Evolutionary conservation across 2,113 vertebrate species (phyloP).

Genomic region (Esox niger): DNA sequence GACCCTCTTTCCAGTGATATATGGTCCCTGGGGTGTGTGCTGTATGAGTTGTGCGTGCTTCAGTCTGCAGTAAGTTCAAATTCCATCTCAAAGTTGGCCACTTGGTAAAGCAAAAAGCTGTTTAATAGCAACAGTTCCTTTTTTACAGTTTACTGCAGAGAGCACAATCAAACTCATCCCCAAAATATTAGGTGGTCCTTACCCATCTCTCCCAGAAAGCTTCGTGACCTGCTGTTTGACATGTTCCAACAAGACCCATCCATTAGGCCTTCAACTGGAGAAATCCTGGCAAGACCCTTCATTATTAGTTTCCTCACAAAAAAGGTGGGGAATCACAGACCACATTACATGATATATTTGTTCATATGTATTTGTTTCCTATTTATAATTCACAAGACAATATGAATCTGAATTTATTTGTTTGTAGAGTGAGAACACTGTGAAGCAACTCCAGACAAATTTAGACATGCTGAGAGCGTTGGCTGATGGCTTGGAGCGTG

Average conservation of each 20-base stretch:
- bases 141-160: conserved; percentile 10
- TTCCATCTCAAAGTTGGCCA: too few relatives aligned
- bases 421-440: not conserved
- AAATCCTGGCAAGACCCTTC: conserved; percentile 22
- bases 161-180: conserved; percentile 4
- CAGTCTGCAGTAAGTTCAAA: too few relatives aligned
- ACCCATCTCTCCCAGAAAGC: conserved; percentile 8
- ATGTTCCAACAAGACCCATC: conserved; percentile 10
- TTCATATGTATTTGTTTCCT: too few relatives aligned
- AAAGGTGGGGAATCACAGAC: conserved; percentile 1
- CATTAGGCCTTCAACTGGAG: conserved; percentile 3
- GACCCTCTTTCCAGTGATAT: too few relatives aligned
- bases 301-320: conserved; percentile 9
- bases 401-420: not conserved
- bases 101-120: too few relatives aligned
- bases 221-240: conserved; percentile 11
- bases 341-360: too few relatives aligned
- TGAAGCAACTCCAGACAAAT: not conserved
- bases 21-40: too few relatives aligned
- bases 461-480: conserved; percentile 13
- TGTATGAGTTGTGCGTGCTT: too few relatives aligned
- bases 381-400: too few relatives aligned
- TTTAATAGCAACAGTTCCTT: not conserved
- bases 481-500: conserved; percentile 30
- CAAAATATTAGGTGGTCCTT: not conserved